Evolutionary conservation across 2,888 invertebrate genomes (phyloP).

Genomic region (Ceramica pisi): DNA sequence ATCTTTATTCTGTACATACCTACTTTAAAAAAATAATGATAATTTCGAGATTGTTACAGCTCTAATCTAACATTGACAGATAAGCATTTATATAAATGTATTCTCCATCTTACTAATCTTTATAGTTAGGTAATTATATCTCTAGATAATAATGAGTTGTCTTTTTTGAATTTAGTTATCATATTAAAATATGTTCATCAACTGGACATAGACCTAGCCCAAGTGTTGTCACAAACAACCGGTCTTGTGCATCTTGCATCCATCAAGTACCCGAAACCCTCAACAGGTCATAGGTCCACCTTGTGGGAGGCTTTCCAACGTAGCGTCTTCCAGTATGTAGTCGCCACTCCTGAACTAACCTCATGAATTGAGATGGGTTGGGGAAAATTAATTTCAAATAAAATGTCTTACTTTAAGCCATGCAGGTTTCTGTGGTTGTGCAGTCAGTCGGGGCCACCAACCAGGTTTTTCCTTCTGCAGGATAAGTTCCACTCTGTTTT

Average conservation of each 20-base stretch:
- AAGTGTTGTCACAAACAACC: too few species aligned
- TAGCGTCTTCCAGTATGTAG: too few species aligned
- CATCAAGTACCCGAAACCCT: too few species aligned
- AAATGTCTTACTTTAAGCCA: conserved; percentile 94
- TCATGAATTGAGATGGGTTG: not conserved
- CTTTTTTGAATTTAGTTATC: not conserved
- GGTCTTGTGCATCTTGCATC: too few species aligned
- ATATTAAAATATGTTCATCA: too few species aligned
- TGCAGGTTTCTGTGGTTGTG: conserved; percentile 95
- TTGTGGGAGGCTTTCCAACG: too few species aligned
- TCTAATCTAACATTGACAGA: conserved; percentile 10
- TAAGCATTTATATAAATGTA: conserved; percentile 2
- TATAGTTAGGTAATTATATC: not conserved
- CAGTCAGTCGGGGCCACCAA: conserved; percentile 97
- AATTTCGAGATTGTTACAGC: conserved; percentile 2
- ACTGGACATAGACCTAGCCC: too few species aligned
- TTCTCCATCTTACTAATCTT: not conserved
- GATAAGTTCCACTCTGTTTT: conserved; percentile 94
- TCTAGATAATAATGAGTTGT: not conserved
- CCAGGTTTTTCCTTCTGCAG: conserved; percentile 92
- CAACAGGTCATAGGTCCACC: too few species aligned
- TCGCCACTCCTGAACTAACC: too few species aligned
- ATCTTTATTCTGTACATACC: not conserved
- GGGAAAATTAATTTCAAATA: not conserved
- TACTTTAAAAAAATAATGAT: not conserved